These are phyloP conservation scores for Dynastes hyllus DNA, from an alignment of 2,888 invertebrate genomes.

Conservation along the genomic window DNA sequence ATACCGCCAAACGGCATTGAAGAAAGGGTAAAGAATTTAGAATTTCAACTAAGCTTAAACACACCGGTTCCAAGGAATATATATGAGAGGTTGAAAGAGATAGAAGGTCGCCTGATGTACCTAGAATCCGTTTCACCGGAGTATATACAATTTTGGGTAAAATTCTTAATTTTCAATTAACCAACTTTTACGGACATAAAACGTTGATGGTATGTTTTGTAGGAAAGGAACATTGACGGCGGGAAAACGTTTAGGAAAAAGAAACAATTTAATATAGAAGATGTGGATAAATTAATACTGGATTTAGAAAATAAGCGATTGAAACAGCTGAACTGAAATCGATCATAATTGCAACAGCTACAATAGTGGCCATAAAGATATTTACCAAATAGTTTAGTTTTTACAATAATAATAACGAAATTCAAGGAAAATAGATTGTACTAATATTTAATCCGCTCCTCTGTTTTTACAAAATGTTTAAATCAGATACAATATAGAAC, in stretches of 20 bases:
- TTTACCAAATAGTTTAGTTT: too few relatives aligned
- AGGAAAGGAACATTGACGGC: constrained; percentile 60
- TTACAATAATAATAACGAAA: too few relatives aligned
- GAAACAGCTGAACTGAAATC: constrained; percentile 5
- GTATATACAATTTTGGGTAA: constrained; percentile 81
- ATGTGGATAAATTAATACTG: constrained; percentile 65
- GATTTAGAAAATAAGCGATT: constrained; percentile 62
- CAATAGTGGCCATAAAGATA: too few relatives aligned
- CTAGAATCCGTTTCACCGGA: constrained; percentile 88
- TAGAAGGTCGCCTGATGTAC: constrained; percentile 83
- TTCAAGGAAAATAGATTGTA: too few relatives aligned
- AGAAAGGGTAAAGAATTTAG: constrained; percentile 79
- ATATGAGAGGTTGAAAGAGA: constrained; percentile 79
- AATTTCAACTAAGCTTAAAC: constrained; percentile 75
- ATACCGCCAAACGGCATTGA: constrained; percentile 74
- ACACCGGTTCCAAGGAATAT: constrained; percentile 77
- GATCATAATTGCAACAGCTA: too few relatives aligned
- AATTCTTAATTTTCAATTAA: not conserved
- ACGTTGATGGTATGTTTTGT: constrained; percentile 28
- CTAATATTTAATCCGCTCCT: too few relatives aligned
- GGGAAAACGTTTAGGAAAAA: constrained; percentile 62
- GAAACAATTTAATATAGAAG: constrained; percentile 63
- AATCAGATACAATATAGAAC: too few relatives aligned
- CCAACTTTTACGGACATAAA: not conserved
- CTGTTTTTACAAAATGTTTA: too few relatives aligned